Base-by-base conservation (phyloP, 1,140 invertebrate genomes). In the Ylistrum balloti region DNA sequence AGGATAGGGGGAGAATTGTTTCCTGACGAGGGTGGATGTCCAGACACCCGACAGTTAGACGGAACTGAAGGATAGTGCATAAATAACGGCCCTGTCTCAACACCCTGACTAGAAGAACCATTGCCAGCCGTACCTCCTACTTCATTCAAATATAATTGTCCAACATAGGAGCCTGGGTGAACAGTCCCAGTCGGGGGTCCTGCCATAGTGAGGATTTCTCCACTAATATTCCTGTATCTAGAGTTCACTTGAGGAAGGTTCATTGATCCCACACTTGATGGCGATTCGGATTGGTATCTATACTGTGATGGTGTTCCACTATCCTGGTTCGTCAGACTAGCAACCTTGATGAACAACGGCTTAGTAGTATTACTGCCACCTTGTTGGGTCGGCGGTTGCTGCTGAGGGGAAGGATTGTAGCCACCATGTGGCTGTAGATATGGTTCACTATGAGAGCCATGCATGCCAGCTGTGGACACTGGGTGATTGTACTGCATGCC, bases 31-130 rank as follows among this genome's bases (percentile, higher is more conserved):
- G 86, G 89, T 33, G 91, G 88, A 88, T 92, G 91, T 74, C 86
- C 91, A 17, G 48, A 34, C 86, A 91, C 91, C 86, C 34, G 35
- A 86, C 86, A 89, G 17, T 48, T 87, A 87, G 86, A 90, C 9
- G 88, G 45, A 34, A 90, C 33, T 38, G 15, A 33, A 32, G 34
- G 87, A 74, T 92, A 89, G 41, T 91, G 41, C 34, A 85, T 85
- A 86, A 86, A 92, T 48, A 92, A 88, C 85, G 88, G 91, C 86
- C 87, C 89, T 87, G 85, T 85, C 85, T 92, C 88, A 87, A 86
- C 90, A 41, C 86, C 45, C 0, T 91, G 90, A 91, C 91, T 92
- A 92, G 91, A 33, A 20, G 89, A 89, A 87, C 88, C 91, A 15
- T 74, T 74, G 56, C 56, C 56, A 28, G n/a, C 28, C 28, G 56